Percentiles rank a stretch among this genome's conserved stretches.
These are phyloP conservation scores for Drosophila mayri DNA, from an alignment of 1,140 invertebrate genomes.

Conservation along the genomic window DNA sequence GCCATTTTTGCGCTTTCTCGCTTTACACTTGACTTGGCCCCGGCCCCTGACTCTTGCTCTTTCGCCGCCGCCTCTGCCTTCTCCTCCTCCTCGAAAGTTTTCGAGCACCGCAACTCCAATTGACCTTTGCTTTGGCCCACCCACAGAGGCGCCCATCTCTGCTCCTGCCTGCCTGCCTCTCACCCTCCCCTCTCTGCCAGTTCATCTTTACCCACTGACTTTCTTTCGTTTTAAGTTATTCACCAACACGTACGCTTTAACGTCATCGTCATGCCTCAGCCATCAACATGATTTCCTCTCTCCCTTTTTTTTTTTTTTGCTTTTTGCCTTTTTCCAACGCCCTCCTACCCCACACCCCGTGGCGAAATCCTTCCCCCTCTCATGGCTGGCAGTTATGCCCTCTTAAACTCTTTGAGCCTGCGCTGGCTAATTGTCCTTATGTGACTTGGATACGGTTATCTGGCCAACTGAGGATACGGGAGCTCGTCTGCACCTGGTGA, in stretches of 20 bases:
- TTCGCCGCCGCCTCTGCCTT: constrained; percentile 29
- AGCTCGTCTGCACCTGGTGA: constrained; percentile 26
- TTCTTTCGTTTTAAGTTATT: constrained; percentile 70
- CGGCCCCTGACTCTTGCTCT: constrained; percentile 59
- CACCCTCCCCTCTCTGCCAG: background rate
- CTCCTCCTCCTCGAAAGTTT: constrained; percentile 14
- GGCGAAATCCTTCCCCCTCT: background rate
- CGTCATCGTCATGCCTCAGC: constrained; percentile 59
- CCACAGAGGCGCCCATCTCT: background rate
- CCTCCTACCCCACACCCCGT: background rate
- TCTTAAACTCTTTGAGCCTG: constrained; percentile 64
- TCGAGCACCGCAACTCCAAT: constrained; percentile 73
- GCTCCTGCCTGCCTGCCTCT: background rate
- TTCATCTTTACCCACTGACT: constrained; percentile 55
- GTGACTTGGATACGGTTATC: constrained; percentile 76
- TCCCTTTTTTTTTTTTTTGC: background rate
- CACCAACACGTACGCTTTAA: constrained; percentile 71
- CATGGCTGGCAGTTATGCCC: constrained; percentile 45
- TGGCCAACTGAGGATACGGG: constrained; percentile 19
- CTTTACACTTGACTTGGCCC: constrained; percentile 78
- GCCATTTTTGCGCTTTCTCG: constrained; percentile 77
- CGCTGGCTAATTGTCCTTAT: constrained; percentile 78
- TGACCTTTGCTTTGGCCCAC: constrained; percentile 69
- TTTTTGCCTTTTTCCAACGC: background rate
- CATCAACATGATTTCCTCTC: constrained; percentile 29